phyloP scores from a whole-genome alignment of 2,797 vertebrate species.

The Chanos chanos region DNA sequence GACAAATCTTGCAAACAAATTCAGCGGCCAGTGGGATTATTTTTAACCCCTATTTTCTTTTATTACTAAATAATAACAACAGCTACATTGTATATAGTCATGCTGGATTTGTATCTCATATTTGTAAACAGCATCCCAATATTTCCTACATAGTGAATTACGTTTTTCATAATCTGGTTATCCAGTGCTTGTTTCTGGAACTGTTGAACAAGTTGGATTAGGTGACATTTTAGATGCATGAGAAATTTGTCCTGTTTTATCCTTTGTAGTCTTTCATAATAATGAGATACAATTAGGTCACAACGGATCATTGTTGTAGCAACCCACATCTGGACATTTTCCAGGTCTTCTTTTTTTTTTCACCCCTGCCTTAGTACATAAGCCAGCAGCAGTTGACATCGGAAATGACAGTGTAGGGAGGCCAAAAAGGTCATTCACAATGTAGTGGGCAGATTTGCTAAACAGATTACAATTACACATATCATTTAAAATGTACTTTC shows the following conservation, averaged over 20 bases:
- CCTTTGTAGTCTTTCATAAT: conserved; percentile 45
- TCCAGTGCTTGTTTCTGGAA: not conserved
- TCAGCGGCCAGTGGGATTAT: no score
- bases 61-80: no score
- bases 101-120: no score
- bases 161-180: conserved; percentile 4
- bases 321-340: conserved; percentile 43
- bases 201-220: conserved; percentile 35
- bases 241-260: conserved; percentile 64
- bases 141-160: no score
- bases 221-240: not conserved
- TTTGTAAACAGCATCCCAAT: no score
- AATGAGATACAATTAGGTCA: conserved; percentile 66
- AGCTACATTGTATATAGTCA: no score
- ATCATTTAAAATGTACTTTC: no score
- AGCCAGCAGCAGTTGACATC: conserved; percentile 14
- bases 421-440: conserved; percentile 15
- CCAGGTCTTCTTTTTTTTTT: conserved; percentile 32
- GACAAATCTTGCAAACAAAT: no score
- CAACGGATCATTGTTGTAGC: conserved; percentile 57
- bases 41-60: no score
- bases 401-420: not conserved
- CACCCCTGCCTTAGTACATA: conserved; percentile 33
- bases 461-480: not conserved
- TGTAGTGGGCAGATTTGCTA: not conserved